Conservation (phyloP, 2,888 invertebrate genomes). For the Pterostichus madidus region DNA sequence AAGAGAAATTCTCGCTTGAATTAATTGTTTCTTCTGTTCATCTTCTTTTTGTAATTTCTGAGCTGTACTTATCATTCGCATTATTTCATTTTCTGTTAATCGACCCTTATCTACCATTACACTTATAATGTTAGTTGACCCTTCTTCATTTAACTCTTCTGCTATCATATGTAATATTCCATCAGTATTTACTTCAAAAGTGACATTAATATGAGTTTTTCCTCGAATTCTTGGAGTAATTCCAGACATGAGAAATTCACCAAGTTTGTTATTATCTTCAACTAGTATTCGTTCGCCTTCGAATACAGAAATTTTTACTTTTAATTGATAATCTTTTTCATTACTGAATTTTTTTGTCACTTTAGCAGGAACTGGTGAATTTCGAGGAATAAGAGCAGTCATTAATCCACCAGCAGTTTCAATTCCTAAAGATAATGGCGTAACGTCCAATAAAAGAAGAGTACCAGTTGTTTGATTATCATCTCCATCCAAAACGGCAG, state of each 20-base stretch:
- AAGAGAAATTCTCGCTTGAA: slow-evolving; percentile 45
- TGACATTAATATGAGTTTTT: slow-evolving; percentile 62
- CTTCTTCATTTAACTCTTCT: slow-evolving; percentile 61
- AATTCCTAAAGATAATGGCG: slow-evolving; percentile 70
- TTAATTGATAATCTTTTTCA: slow-evolving; percentile 63
- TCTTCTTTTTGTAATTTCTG: slow-evolving; percentile 38
- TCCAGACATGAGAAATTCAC: slow-evolving; percentile 66
- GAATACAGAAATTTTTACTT: slow-evolving; percentile 66
- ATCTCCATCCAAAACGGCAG: slow-evolving; percentile 68
- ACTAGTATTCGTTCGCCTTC: slow-evolving; percentile 67
- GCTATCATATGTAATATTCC: slow-evolving; percentile 70
- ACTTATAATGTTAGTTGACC: slow-evolving; percentile 18
- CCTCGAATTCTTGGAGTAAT: slow-evolving; percentile 65
- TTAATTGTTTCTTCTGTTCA: slow-evolving; percentile 28
- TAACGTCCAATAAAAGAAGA: slow-evolving; percentile 69
- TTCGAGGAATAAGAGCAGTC: slow-evolving; percentile 69
- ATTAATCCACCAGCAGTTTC: slow-evolving; percentile 68
- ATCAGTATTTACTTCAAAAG: slow-evolving; percentile 68
- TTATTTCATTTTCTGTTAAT: slow-evolving; percentile 43
- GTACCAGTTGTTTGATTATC: slow-evolving; percentile 61
- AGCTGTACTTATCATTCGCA: slow-evolving; percentile 52
- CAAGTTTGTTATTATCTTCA: slow-evolving; percentile 66
- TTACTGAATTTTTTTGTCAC: slow-evolving; percentile 66
- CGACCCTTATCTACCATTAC: slow-evolving; percentile 49
- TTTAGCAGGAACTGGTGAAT: slow-evolving; percentile 66